Conservation (phyloP, 1,140 invertebrate genomes). For the Drosophila seguyi region DNA sequence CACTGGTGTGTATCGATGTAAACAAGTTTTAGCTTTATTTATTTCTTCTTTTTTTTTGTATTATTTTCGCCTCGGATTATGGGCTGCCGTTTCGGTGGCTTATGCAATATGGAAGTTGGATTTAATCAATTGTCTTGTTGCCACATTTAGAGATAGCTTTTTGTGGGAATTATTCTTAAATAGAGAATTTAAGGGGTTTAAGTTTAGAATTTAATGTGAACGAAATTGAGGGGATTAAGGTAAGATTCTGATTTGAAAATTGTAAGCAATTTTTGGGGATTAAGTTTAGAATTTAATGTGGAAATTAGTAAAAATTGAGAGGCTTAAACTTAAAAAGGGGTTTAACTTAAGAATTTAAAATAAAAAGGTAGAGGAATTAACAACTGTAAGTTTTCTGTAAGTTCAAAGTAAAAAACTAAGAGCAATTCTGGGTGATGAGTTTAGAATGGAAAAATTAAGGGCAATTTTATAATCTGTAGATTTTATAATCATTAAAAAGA, state of each 20-base stretch:
- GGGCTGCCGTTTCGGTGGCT: constrained; percentile 16
- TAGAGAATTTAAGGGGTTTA: neutral
- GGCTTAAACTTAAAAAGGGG: neutral
- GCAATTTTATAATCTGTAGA: neutral
- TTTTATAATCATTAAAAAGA: neutral
- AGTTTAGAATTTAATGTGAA: neutral
- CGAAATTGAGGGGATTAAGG: neutral
- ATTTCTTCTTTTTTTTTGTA: neutral
- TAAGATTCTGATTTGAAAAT: neutral
- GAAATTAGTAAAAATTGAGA: neutral
- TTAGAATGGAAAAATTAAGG: too few relatives aligned
- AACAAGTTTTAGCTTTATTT: constrained; percentile 35
- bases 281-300: neutral
- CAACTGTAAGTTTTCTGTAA: too few relatives aligned
- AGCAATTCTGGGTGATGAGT: too few relatives aligned
- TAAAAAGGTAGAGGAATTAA: too few relatives aligned
- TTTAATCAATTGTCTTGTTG: constrained; percentile 19
- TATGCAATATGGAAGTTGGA: constrained; percentile 25
- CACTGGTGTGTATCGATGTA: constrained; percentile 29
- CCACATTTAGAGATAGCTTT: neutral
- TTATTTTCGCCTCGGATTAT: constrained; percentile 14
- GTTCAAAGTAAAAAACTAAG: too few relatives aligned
- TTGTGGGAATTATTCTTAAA: too few relatives aligned
- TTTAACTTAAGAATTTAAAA: too few relatives aligned
- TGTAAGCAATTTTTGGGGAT: neutral